Percentiles rank a stretch among this genome's conserved stretches.
phyloP scores from a whole-genome alignment of 2,797 vertebrate species.

The Poecilia gillii region DNA sequence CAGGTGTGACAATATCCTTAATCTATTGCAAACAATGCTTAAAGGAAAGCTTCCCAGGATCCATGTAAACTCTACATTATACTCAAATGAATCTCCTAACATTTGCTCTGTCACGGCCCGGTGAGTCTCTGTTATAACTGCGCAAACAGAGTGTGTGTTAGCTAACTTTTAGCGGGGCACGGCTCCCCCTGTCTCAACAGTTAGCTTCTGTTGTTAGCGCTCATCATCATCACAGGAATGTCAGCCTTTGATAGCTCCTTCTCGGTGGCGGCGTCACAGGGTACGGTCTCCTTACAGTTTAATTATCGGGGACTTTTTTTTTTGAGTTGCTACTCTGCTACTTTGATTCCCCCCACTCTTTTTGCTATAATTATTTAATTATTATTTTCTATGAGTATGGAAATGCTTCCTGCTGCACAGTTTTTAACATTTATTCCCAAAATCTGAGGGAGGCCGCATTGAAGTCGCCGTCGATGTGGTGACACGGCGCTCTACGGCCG shows the following conservation, averaged over 20 bases:
- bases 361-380: neutral
- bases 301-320: slow-evolving; percentile 71
- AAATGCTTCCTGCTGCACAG: slow-evolving; percentile 20
- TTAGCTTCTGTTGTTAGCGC: slow-evolving; percentile 49
- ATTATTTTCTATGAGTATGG: slow-evolving; percentile 12
- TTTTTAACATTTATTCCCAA: slow-evolving; percentile 55
- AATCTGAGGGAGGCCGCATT: slow-evolving; percentile 37
- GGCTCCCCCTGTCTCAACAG: slow-evolving; percentile 22
- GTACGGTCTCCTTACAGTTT: slow-evolving; percentile 58
- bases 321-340: slow-evolving; percentile 56
- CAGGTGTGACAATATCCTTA: slow-evolving; percentile 9
- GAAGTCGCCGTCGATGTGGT: neutral
- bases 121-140: neutral
- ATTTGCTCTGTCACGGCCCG: neutral
- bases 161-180: neutral
- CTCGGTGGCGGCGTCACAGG: slow-evolving; percentile 9
- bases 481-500: neutral
- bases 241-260: slow-evolving; percentile 62
- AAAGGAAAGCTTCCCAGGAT: slow-evolving; percentile 49
- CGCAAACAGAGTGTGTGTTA: slow-evolving; percentile 14
- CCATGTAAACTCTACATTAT: slow-evolving; percentile 7
- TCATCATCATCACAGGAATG: slow-evolving; percentile 61
- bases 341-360: slow-evolving; percentile 43
- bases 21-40: slow-evolving; percentile 68
- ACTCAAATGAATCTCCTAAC: slow-evolving; percentile 1